Conservation (phyloP, 2,888 invertebrate genomes). For the Dorcus hopei region DNA sequence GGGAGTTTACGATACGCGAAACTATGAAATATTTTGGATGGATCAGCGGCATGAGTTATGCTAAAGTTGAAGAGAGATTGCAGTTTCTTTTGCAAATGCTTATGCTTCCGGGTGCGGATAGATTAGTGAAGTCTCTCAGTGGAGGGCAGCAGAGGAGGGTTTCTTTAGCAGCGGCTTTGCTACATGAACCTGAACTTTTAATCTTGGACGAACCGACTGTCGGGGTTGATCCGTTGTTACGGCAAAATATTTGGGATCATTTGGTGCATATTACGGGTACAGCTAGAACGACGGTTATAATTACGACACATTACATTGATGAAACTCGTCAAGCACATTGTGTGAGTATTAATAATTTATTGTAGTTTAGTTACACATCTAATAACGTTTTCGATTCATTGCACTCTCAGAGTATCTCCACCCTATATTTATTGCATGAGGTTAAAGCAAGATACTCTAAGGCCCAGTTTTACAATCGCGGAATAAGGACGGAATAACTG, state of each 20-base stretch:
- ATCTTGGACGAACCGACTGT: constrained; percentile 93
- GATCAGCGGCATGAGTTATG: constrained; percentile 42
- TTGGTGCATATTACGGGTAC: constrained; percentile 73
- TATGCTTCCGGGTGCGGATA: constrained; percentile 41
- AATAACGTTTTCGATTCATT: too few species aligned
- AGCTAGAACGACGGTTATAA: constrained; percentile 75
- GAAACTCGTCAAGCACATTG: constrained; percentile 80
- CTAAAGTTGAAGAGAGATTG: constrained; percentile 40
- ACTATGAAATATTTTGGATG: constrained; percentile 47
- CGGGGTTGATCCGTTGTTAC: constrained; percentile 85
- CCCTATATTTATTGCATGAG: too few species aligned
- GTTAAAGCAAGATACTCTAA: too few species aligned
- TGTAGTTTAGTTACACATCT: too few species aligned
- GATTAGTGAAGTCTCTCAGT: constrained; percentile 69
- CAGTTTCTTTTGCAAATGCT: constrained; percentile 41
- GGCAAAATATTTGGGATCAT: constrained; percentile 85
- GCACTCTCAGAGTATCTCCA: too few species aligned
- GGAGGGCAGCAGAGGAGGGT: constrained; percentile 89
- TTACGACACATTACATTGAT: constrained; percentile 85
- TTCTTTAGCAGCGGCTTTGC: constrained; percentile 81
- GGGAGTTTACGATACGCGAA: constrained; percentile 46
- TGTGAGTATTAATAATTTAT: constrained; percentile 52
- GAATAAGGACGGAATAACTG: too few species aligned
- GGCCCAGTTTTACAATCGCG: too few species aligned
- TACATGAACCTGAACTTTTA: constrained; percentile 85